phyloP scores from a whole-genome alignment of 2,113 vertebrate species.

The Tapirus terrestris region DNA sequence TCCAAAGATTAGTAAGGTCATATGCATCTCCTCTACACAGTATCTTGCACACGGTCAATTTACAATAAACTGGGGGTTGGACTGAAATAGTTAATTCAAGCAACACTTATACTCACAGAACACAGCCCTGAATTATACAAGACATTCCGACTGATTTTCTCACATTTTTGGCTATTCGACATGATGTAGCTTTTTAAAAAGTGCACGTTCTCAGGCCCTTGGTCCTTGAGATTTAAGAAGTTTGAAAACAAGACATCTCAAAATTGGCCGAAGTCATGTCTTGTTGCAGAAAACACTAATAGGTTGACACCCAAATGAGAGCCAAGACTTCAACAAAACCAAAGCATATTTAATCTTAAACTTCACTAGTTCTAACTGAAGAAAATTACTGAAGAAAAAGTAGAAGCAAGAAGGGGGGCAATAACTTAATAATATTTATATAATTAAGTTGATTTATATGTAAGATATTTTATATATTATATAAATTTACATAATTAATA shows the following conservation, averaged over 20 bases:
- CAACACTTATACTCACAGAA: neutral
- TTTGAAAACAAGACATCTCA: conserved; percentile 22
- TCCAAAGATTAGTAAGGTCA: conserved; percentile 20
- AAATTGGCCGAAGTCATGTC: conserved; percentile 35
- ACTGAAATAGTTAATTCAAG: neutral
- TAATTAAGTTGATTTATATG: too few relatives aligned
- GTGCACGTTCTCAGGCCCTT: neutral
- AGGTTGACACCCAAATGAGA: neutral
- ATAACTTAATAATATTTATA: neutral
- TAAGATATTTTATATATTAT: too few relatives aligned
- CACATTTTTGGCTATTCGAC: neutral
- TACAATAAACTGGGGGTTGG: neutral
- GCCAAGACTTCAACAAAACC: neutral
- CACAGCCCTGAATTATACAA: neutral
- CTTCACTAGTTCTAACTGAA: neutral
- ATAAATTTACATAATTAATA: too few relatives aligned
- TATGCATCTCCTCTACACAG: neutral
- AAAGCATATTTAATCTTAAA: conserved; percentile 21
- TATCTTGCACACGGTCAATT: neutral
- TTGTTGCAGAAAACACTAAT: neutral
- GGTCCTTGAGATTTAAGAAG: conserved; percentile 26
- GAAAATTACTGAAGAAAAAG: neutral
- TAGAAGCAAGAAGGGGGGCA: neutral
- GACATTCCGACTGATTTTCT: neutral
- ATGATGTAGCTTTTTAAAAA: neutral